A percentile compares a stretch with the other conserved stretches of the same genome.
Evolutionary conservation across 92 coral and sea anemone species (phyloP).

Genomic region (Umimayanthus chanpuru): DNA sequence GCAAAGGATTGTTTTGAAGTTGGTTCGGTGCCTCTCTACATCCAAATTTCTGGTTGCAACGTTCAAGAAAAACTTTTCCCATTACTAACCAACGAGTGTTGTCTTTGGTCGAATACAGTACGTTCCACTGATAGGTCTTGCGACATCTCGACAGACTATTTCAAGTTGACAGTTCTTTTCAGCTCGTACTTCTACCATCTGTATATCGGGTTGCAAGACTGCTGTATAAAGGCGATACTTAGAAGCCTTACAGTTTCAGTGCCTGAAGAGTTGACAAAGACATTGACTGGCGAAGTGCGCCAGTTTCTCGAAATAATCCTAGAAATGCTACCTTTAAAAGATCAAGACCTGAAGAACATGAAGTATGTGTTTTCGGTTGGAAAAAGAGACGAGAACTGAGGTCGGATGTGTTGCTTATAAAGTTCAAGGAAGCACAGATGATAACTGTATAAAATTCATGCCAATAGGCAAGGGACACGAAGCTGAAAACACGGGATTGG

Average conservation of each 20-base stretch:
- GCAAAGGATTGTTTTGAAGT: too few species aligned
- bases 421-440: background rate
- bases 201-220: background rate
- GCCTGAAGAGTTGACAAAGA: background rate
- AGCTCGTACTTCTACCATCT: background rate
- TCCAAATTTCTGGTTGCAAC: too few species aligned
- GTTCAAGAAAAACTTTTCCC: conserved; percentile 8
- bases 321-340: background rate
- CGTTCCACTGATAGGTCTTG: too few species aligned
- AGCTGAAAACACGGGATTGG: conserved; percentile 11
- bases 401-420: background rate
- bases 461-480: conserved; percentile 7
- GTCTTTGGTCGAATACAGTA: background rate
- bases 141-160: background rate
- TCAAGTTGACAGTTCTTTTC: background rate
- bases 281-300: conserved; percentile 10
- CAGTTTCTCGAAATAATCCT: conserved; percentile 15
- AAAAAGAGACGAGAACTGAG: background rate
- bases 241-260: background rate
- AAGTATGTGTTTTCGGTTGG: background rate
- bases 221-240: background rate
- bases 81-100: background rate
- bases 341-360: background rate
- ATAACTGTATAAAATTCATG: background rate
- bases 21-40: too few species aligned